Base-by-base conservation (phyloP, 2,113 vertebrate species). In the Cairina moschata region DNA sequence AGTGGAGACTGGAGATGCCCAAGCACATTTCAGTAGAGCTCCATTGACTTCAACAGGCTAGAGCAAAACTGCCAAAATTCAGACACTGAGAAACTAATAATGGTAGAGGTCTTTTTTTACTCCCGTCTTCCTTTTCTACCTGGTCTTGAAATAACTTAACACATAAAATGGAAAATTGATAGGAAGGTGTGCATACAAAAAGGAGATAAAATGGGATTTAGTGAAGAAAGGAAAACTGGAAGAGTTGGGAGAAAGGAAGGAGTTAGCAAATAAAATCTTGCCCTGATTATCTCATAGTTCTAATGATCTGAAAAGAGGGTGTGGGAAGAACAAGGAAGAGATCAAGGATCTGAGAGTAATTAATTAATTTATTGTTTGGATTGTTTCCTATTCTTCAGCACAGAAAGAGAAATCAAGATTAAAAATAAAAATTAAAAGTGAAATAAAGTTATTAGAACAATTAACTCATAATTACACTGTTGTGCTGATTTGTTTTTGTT, bases 321-420 rank as follows among this genome's bases (percentile, higher is more conserved):
- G 48, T 91, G 63, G 83, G 77, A 94, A 88, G 63, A 97, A 93
- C 46, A 95, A 95, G 82, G 83, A 95, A 58, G 68, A 97, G 55
- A 96, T 82, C 80, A 95, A 95, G 91, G 46, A 94, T 71, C 74
- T 97, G 93, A 90, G 75, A 94, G 66, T 97, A 98, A 97, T 97
- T 94, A 98, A 98, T 97, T 96, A 88, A 94, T 97, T 95, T 29
- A 92, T 86, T 97, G 91, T 95, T 97, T 96, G 95, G 92, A 96
- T 96, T 97, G 82, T 93, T 66, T 93, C 84, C 71, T 95, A 59
- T 95, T 97, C 93, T 97, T 97, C 92, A 97, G 65, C 36, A 79
- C n/a, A 85, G 88, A 92, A 92, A 96, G 91, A 85, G 44, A 86
- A 97, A 97, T 80, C 71, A 90, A 93, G 89, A 97, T 97, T 96